Evolutionary conservation across 2,797 vertebrate genomes (phyloP), one percentile per base, ranked within the genome.

Genomic region (Distichodus sexfasciatus): DNA sequence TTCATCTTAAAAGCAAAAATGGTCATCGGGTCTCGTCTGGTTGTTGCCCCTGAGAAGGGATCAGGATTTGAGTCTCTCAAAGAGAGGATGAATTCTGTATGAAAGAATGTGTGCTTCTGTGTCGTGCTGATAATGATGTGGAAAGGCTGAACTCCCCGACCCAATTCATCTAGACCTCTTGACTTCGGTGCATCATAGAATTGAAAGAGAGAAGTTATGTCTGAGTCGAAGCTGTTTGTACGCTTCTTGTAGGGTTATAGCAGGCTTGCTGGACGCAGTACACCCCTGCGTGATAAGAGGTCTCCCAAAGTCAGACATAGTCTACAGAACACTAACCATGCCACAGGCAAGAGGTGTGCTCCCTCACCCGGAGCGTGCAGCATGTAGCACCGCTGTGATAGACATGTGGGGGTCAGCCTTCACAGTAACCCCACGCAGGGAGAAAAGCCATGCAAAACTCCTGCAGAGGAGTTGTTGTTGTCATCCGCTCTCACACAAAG

Each of bases 391-490:
- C 48, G 7, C 59, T 51, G 59, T 69, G 59, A 69, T n/a, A 44
- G 26, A 47, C 44, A 53, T 9, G 3, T 29, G 46, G 19, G 10
- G 60, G 44, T 38, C 60, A 69, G 19, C 6, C 11, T 59, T 28
- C 3, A 28, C 28, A 3, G 6, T 24, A 23, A 14, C 43, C 6
- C 24, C 26, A 12, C 57, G 9, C 65, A 68, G 71, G 53, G 14
- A 7, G 7, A 29, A 24, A 63, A 19, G n/a, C 11, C 43, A n/a
- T 63, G 33, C 41, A 54, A 58, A 54, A 61, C 15, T 70, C 51
- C 66, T 36, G 28, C 41, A 84, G 80, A 79, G 74, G 77, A 77
- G 71, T 70, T 81, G 76, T 79, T 81, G 85, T 82, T 83, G 75
- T 67, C 51, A 46, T 4, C 11, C 26, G 82, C 74, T 31, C 57